phyloP scores from a whole-genome alignment of 2,888 invertebrate species.

The Rotaria socialis region DNA sequence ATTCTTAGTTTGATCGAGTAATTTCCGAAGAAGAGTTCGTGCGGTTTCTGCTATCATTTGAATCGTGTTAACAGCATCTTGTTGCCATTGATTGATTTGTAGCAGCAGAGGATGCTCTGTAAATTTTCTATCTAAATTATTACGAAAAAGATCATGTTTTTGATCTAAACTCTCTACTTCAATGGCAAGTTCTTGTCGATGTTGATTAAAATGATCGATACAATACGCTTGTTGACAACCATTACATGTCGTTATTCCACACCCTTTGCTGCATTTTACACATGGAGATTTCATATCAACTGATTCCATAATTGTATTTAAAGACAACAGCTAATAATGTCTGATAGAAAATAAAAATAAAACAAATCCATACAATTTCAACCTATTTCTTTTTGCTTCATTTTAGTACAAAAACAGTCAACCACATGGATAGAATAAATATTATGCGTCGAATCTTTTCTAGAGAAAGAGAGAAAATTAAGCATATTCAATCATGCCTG shows the following conservation, averaged over 20 bases:
- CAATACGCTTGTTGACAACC: not conserved
- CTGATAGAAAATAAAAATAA: too few relatives aligned
- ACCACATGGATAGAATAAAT: too few relatives aligned
- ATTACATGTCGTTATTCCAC: not conserved
- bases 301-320: not conserved
- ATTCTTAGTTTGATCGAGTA: not conserved
- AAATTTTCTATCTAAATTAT: not conserved
- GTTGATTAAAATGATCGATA: not conserved
- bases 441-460: too few relatives aligned
- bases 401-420: too few relatives aligned
- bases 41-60: not conserved
- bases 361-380: too few relatives aligned
- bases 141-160: not conserved
- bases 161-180: not conserved
- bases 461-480: too few relatives aligned
- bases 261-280: not conserved
- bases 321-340: too few relatives aligned
- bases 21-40: not conserved
- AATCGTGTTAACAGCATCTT: not conserved
- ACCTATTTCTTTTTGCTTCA: too few relatives aligned
- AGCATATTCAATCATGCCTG: too few relatives aligned
- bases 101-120: not conserved
- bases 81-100: not conserved
- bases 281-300: not conserved
- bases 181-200: not conserved